A percentile compares a stretch with the other conserved stretches of the same genome.
These are phyloP conservation scores for Myiopsitta monachus DNA, from an alignment of 2,113 vertebrate genomes.

Conservation along the genomic window DNA sequence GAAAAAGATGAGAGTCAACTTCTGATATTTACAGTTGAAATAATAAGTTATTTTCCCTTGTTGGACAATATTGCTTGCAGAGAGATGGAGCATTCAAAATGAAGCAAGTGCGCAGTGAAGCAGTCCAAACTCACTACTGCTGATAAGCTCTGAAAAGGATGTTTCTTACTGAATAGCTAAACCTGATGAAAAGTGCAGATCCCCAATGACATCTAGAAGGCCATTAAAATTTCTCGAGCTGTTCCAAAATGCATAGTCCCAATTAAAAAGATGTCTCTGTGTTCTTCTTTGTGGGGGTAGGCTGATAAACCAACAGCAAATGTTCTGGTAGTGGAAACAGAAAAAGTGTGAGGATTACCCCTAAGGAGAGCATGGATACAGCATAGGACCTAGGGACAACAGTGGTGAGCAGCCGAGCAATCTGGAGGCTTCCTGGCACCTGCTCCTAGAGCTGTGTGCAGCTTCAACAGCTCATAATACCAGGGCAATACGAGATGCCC, in stretches of 20 bases:
- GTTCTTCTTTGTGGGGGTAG: conserved; percentile 14
- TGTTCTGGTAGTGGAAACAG: background rate
- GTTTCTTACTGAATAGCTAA: conserved; percentile 57
- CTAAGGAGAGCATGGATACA: background rate
- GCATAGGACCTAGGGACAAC: background rate
- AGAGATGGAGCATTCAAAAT: conserved; percentile 27
- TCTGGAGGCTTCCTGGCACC: background rate
- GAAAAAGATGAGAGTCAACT: conserved; percentile 42
- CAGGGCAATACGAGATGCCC: background rate
- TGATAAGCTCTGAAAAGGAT: conserved; percentile 48
- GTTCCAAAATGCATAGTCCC: conserved; percentile 38
- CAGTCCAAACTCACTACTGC: conserved; percentile 54
- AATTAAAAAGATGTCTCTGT: conserved; percentile 43
- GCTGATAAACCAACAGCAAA: background rate
- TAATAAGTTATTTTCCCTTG: conserved; percentile 25
- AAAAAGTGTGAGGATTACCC: background rate
- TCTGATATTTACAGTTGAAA: conserved; percentile 55
- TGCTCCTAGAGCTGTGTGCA: background rate
- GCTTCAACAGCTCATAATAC: background rate
- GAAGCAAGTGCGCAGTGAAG: conserved; percentile 16
- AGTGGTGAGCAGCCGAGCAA: background rate
- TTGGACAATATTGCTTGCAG: conserved; percentile 40
- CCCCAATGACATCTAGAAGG: conserved; percentile 53
- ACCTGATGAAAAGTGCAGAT: conserved; percentile 58
- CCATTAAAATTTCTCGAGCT: conserved; percentile 72